Base-by-base conservation (phyloP, 2,888 invertebrate species). In the Boloria selene region DNA sequence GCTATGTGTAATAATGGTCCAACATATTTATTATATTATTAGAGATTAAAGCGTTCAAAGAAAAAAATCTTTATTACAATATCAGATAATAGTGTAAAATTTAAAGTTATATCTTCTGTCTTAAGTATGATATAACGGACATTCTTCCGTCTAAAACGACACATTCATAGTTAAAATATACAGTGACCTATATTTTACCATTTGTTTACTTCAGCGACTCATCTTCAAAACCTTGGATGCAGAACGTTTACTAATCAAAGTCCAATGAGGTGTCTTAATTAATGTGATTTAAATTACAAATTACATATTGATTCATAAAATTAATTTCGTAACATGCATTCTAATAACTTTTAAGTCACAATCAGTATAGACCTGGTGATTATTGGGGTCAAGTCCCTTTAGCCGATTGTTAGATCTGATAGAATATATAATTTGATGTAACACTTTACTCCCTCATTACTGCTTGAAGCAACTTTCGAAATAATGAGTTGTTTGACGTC, bases 171-270 rank as follows among this genome's bases (percentile, higher is more conserved):
- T 18, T 44, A 56, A 67, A 18, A 56, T 64, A 84, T 81, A 62
- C 84, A 70, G 68, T 83, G 85, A 85, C 85, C 84, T 74, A 75
- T 73, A 84, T 82, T 77, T 82, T 83, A 79, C 60, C 67, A 52
- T 65, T 71, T 72, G 73, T 76, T 75, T 76, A 74, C 75, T 63
- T 64, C 68, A 52, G 58, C 64, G 67, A 69, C 69, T 70, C 72
- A 70, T 71, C 69, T 62, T 62, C 64, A 59, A 51, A 51, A 63
- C 74, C 74, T 74, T 72, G 74, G 31, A 26, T 55, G 17, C 62
- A 31, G 56, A 52, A 13, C 60, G 44, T 49, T 59, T 49, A 50
- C 4, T 31, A 16, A 10, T 17, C 14, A 50, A 2, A 49, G 7
- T 49, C 26, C 44, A 45, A 3, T 45, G 14, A 56, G 13, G n/a